phyloP scores from a whole-genome alignment of 2,888 invertebrate species.

The Pseudoips prasinana region DNA sequence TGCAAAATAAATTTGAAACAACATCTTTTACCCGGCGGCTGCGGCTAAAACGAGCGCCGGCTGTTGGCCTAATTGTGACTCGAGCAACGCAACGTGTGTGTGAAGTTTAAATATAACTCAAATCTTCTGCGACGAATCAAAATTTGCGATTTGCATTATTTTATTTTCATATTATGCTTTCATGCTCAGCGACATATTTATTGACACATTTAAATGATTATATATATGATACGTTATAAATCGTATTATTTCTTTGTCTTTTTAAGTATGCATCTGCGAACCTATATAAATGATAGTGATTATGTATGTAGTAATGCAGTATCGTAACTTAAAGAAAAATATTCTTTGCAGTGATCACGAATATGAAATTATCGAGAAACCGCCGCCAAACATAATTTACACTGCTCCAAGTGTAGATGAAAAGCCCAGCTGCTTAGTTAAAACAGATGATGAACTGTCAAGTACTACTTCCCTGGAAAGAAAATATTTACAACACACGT shows the following conservation, averaged over 20 bases:
- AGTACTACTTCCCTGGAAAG: constrained; percentile 75
- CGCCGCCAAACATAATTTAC: constrained; percentile 71
- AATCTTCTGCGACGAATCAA: constrained; percentile 50
- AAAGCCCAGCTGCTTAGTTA: constrained; percentile 47
- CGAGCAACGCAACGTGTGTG: constrained; percentile 53
- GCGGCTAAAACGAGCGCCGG: constrained; percentile 77
- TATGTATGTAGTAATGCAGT: constrained; percentile 9
- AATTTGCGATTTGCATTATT: constrained; percentile 51
- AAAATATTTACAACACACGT: constrained; percentile 74
- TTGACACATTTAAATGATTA: constrained; percentile 6
- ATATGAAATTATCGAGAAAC: constrained; percentile 93
- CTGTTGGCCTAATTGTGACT: constrained; percentile 78
- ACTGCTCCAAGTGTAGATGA: constrained; percentile 63
- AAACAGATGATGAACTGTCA: constrained; percentile 76
- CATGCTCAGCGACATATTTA: constrained; percentile 39
- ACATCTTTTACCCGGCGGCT: constrained; percentile 67
- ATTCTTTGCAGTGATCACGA: constrained; percentile 92
- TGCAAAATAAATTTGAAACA: constrained; percentile 56
- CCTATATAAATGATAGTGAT: constrained; percentile 2
- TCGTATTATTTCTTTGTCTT: background rate
- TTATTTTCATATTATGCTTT: constrained; percentile 23
- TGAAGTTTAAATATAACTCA: constrained; percentile 74
- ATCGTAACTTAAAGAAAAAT: background rate
- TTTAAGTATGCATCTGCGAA: constrained; percentile 33
- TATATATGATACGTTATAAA: too few species aligned